These are phyloP conservation scores for Oscheius sp. DNA, from an alignment of 2,888 invertebrate species.

Conservation along the genomic window DNA sequence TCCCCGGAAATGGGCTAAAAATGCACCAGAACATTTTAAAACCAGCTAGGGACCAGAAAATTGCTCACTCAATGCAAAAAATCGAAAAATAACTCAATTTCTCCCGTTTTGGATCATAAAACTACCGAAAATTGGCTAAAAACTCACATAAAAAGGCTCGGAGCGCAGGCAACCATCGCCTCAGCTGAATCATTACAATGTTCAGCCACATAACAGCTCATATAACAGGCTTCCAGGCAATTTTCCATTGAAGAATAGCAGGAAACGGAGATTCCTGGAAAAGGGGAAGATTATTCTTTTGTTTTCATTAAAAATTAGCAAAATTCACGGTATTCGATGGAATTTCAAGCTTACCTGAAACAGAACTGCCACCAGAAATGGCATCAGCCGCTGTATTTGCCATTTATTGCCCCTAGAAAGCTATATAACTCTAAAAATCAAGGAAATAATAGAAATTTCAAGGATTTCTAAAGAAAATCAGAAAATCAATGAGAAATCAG, in stretches of 20 bases:
- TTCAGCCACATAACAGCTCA: slow-evolving; percentile 58
- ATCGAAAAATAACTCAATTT: not conserved
- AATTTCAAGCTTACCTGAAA: no score
- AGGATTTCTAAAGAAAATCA: no score
- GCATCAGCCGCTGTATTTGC: no score
- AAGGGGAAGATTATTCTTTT: not conserved
- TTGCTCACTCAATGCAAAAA: no score
- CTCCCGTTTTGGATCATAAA: not conserved
- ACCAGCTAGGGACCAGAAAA: no score
- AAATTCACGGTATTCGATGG: no score
- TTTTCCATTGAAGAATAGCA: slow-evolving; percentile 53
- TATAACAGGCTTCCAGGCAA: slow-evolving; percentile 56
- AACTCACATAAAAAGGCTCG: slow-evolving; percentile 55
- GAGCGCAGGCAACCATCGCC: slow-evolving; percentile 57
- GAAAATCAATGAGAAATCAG: no score
- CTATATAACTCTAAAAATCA: no score
- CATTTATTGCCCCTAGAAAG: no score
- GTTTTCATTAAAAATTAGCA: not conserved
- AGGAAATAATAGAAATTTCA: no score
- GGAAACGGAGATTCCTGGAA: slow-evolving; percentile 44
- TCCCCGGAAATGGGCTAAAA: not conserved
- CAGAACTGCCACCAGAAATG: no score
- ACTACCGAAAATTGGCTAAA: not conserved
- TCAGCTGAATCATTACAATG: slow-evolving; percentile 54
- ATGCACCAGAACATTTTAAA: no score